These are phyloP conservation scores for Pseudois nayaur DNA, from an alignment of 2,113 vertebrate species.

Conservation along the genomic window DNA sequence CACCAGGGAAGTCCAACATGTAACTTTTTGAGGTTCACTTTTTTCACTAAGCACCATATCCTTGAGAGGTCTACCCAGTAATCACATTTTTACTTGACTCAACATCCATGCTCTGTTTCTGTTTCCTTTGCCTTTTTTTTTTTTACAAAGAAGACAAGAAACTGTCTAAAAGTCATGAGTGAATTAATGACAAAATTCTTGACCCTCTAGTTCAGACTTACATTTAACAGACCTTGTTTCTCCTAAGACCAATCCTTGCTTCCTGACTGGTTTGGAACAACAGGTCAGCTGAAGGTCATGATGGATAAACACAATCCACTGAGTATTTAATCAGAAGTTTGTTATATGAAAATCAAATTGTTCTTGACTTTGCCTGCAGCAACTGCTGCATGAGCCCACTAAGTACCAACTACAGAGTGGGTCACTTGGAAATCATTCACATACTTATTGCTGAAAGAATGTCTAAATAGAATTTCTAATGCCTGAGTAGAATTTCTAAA, in stretches of 20 bases:
- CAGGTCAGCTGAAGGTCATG: background rate
- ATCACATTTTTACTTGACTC: background rate
- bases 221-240: background rate
- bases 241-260: background rate
- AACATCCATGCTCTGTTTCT: background rate
- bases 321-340: background rate
- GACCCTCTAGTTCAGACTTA: background rate
- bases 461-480: background rate
- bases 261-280: background rate
- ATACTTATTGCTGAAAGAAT: background rate
- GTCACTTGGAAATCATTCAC: background rate
- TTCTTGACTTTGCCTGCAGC: background rate
- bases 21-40: background rate
- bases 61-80: background rate
- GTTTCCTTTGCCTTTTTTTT: background rate
- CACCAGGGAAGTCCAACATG: background rate
- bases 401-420: background rate
- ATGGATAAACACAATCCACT: background rate
- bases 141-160: background rate
- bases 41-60: background rate
- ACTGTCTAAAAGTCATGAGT: background rate
- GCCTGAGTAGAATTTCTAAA: slow-evolving; percentile 32
- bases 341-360: slow-evolving; percentile 1
- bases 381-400: background rate
- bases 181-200: background rate